These are phyloP conservation scores for Sturnira hondurensis DNA, from an alignment of 2,113 vertebrate species.

Conservation along the genomic window DNA sequence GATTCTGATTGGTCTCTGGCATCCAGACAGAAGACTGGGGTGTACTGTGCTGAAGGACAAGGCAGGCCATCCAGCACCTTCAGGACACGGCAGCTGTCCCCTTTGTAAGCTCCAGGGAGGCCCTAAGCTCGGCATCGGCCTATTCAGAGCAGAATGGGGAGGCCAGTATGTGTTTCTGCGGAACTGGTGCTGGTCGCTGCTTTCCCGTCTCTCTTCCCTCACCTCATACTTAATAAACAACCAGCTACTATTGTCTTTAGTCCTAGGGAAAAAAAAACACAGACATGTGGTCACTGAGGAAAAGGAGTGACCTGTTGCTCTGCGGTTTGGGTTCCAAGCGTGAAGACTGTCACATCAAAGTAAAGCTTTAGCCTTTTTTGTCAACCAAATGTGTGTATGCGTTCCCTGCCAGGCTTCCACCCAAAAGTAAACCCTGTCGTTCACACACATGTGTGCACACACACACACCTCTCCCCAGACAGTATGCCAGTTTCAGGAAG, in stretches of 20 bases:
- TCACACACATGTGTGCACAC: background rate
- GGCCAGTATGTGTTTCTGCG: background rate
- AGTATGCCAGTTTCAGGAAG: background rate
- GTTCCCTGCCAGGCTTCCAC: background rate
- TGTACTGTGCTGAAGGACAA: background rate
- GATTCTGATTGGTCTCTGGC: background rate
- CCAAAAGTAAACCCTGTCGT: background rate
- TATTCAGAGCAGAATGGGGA: background rate
- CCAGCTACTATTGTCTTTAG: background rate
- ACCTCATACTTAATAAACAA: background rate
- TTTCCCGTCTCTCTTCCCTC: background rate
- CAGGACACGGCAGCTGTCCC: background rate
- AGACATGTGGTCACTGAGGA: background rate
- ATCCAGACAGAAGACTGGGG: background rate
- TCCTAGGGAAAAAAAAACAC: background rate
- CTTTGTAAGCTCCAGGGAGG: background rate
- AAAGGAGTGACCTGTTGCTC: background rate
- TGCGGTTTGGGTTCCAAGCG: background rate
- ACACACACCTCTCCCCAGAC: accelerated
- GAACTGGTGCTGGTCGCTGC: background rate
- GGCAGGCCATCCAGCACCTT: no score
- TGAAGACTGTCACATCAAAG: background rate
- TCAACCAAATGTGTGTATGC: background rate
- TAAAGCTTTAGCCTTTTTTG: background rate
- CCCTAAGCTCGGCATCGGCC: no score